Base-by-base conservation (phyloP, 2,797 vertebrate genomes). In the Xenopus petersii region DNA sequence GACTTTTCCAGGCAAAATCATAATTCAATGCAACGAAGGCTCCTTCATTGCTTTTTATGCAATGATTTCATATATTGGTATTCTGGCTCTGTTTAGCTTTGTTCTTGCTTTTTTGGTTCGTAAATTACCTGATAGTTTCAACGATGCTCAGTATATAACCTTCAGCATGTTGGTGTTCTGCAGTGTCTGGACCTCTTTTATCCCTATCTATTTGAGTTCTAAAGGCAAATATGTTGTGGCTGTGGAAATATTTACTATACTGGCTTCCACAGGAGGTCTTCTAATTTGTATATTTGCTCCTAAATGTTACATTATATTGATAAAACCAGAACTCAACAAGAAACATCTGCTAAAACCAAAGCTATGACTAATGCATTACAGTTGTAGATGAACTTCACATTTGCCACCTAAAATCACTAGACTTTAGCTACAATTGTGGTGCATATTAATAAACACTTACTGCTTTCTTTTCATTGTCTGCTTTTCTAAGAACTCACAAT, bases 131-230 rank as follows among this genome's bases (percentile, higher is more conserved):
- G 73, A 79, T 16, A 75, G n/a, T 17, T 82, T 82, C 13, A 77
- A 77, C 11, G 75, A 77, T 24, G 70, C 75, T 48, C 72, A 77
- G 60, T 77, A 67, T 1, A 80, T 80, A 60, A 80, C 79, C 5
- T 82, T 82, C 67, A 80, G 75, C 60, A 82, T 80, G 75, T 21
- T 80, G 48, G 75, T 70, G 42, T 80, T 77, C 42, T 49, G 73
- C 49, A 79, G 72, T 55, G 76, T 81, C 33, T 81, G 75, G 80
- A 12, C 79, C 17, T 78, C 76, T 13, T 78, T 51, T 12, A 72
- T 80, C 42, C 70, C 79, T 4, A 66, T 70, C 58, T 74, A 58
- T 48, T 58, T 80, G 42, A 75, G 73, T 47, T 46, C 78, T 0
- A 24, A 16, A 7, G 73, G 78, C 9, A 75, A 78, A 30, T 62